Evolutionary conservation across 2,888 invertebrate species (phyloP), one percentile per base, ranked within the genome.

Genomic region (Metacarcinus magister): DNA sequence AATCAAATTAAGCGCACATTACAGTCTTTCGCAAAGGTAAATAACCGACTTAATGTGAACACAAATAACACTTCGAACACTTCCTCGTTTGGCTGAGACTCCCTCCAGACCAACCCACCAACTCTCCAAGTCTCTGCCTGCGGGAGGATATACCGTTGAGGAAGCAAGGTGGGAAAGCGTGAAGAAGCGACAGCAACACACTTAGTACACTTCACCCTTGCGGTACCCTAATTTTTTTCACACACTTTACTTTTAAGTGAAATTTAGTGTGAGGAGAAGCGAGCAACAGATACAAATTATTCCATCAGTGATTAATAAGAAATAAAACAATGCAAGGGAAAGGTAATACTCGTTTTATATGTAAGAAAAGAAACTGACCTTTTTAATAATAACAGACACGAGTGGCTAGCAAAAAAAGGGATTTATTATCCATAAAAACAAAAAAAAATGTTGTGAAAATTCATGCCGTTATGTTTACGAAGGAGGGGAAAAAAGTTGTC

Each of bases 1-100:
- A 87, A 87, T 87, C 87, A 87, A 87, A 87, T 87, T 87, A 87
- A 87, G 39, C 39, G 19, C 16, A 8, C 87, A 87, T 87, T 39
- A 39, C 39, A 13, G 8, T 39, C 16, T 32, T 39, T 39, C 13
- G 87, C 39, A 39, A 13, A 39, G 87, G 87, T 87, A 87, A 87
- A 87, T n/a, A 87, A 87, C n/a, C 87, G 87, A 39, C 39, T 39
- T 19, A 10, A 4, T 39, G 87, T 32, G 87, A 87, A 87, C 87
- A 87, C 39, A 39, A 87, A 39, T 32, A 87, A 3, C 87, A 10
- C 87, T 13, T 19, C 13, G 87, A 87, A 87, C 87, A 32, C 87
- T 39, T 39, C 87, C 39, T 39, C 87, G 39, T 39, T 8, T 0
- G 75, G 75, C 32, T 10, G 32, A 19, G 3, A 39, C 8, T 28